Evolutionary conservation across 2,888 invertebrate species (phyloP).

Genomic region (Exephanes ischioxanthus): DNA sequence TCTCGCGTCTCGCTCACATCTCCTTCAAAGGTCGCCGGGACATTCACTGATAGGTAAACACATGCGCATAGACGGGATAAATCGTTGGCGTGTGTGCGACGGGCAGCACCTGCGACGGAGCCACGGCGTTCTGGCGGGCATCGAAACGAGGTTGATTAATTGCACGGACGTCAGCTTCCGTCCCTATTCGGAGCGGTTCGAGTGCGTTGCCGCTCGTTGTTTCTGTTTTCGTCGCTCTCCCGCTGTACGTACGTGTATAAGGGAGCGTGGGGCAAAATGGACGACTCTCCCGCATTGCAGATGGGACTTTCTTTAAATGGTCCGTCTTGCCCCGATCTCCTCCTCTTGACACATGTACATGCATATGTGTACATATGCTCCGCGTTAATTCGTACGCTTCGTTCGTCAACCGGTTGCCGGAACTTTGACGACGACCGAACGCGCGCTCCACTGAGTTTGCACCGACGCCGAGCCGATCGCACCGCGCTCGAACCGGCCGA

Average conservation of each 20-base stretch:
- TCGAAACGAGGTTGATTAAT: constrained; percentile 65
- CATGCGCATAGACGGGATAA: background rate
- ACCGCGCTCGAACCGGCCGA: constrained; percentile 51
- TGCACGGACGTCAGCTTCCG: constrained; percentile 59
- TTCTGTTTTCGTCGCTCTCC: constrained; percentile 49
- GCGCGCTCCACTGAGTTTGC: background rate
- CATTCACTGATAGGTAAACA: background rate
- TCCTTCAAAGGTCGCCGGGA: constrained; percentile 8
- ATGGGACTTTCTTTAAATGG: too few species aligned
- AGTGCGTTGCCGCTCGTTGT: constrained; percentile 63
- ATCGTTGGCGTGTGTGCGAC: constrained; percentile 25
- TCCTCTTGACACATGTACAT: constrained; percentile 25
- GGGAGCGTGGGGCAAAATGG: too few species aligned
- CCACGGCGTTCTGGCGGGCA: constrained; percentile 33
- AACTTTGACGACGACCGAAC: constrained; percentile 42
- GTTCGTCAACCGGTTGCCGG: constrained; percentile 22
- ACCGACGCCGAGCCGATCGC: constrained; percentile 33
- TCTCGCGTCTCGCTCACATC: background rate
- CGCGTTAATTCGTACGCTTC: constrained; percentile 16
- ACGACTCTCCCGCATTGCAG: too few species aligned
- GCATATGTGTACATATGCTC: constrained; percentile 19
- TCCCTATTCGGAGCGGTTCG: constrained; percentile 26
- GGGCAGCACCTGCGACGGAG: constrained; percentile 64
- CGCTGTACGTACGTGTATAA: background rate
- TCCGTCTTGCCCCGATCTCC: constrained; percentile 5